phyloP scores from a whole-genome alignment of 2,113 vertebrate genomes.

The Malurus elegans region DNA sequence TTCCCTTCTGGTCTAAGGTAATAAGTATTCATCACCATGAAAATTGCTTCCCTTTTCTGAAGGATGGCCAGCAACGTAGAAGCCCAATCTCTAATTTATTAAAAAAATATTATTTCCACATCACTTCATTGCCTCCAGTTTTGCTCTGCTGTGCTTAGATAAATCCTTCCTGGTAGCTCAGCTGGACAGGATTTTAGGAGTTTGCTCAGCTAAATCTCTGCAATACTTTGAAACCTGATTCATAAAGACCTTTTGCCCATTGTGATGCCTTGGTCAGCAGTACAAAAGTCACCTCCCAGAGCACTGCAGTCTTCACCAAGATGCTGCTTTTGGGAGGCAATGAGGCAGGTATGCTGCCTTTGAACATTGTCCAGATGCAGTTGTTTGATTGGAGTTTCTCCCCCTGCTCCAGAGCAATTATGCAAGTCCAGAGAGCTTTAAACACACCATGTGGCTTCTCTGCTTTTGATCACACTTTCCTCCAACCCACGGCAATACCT shows the following conservation, averaged over 20 bases:
- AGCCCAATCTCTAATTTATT: neutral
- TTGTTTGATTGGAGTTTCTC: neutral
- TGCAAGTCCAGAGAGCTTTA: neutral
- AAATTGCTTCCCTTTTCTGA: slow-evolving; percentile 1
- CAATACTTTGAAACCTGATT: neutral
- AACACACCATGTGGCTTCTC: neutral
- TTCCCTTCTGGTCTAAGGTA: neutral
- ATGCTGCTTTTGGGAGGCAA: neutral
- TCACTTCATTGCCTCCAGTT: neutral
- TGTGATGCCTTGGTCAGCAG: neutral
- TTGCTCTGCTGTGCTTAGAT: neutral
- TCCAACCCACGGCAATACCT: neutral
- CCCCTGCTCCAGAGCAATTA: neutral
- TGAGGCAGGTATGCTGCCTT: neutral
- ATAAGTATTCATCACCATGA: neutral
- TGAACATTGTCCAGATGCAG: neutral
- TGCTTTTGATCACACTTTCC: neutral
- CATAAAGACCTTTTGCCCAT: neutral
- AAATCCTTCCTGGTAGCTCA: slow-evolving; percentile 2
- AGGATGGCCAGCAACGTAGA: neutral
- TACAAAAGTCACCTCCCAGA: neutral
- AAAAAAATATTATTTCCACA: slow-evolving; percentile 12
- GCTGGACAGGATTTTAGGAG: neutral
- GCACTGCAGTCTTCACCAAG: neutral
- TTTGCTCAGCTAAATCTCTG: neutral